phyloP scores from a whole-genome alignment of 2,888 invertebrate genomes.

The Rugalucina vietnamica region DNA sequence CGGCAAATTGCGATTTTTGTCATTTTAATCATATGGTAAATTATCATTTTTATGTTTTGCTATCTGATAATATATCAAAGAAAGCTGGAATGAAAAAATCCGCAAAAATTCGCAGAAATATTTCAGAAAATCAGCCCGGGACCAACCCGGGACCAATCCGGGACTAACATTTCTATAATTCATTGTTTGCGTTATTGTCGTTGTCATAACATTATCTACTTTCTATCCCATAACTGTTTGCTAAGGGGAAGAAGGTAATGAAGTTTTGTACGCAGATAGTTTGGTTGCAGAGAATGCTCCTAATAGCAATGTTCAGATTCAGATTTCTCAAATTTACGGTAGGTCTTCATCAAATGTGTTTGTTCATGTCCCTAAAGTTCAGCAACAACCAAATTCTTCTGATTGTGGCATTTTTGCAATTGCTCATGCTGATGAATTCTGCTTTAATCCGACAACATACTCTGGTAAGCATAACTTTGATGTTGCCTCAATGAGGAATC shows the following conservation, averaged over 20 bases:
- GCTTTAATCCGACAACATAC: background rate
- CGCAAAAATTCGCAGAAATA: too few relatives aligned
- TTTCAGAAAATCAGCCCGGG: too few relatives aligned
- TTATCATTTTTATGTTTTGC: too few relatives aligned
- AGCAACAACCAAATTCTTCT: background rate
- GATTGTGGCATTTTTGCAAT: background rate
- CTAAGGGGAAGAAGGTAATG: background rate
- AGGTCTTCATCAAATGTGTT: background rate
- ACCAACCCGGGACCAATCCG: too few relatives aligned
- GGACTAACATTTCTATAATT: too few relatives aligned
- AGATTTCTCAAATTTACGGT: background rate
- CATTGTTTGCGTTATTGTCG: too few relatives aligned
- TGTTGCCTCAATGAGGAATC: background rate
- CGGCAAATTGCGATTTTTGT: too few relatives aligned
- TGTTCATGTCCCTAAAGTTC: background rate
- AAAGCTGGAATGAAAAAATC: too few relatives aligned
- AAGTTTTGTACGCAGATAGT: background rate
- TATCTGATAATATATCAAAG: too few relatives aligned
- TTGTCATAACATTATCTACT: too few relatives aligned
- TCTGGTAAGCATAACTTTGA: background rate
- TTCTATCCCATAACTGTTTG: too few relatives aligned
- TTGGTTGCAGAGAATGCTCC: background rate
- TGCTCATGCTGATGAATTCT: background rate
- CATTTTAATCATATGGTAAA: too few relatives aligned
- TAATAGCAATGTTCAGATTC: constrained; percentile 9